phyloP scores from a whole-genome alignment of 2,888 invertebrate species.

The Drosophila limbata region DNA sequence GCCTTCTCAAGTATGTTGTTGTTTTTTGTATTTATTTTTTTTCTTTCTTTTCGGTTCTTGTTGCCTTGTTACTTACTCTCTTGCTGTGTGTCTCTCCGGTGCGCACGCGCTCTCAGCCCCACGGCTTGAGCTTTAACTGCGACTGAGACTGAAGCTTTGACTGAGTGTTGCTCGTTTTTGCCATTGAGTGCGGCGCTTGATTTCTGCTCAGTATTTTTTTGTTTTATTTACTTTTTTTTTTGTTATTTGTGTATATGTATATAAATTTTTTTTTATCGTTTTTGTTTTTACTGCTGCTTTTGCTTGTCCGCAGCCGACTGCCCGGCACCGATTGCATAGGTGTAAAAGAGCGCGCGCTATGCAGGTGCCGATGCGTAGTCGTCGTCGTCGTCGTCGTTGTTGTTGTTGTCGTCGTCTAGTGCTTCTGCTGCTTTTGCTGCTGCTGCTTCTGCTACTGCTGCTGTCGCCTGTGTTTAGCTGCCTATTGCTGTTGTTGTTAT shows the following conservation, averaged over 20 bases:
- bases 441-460: slow-evolving; percentile 39
- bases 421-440: slow-evolving; percentile 20
- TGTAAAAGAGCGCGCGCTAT: slow-evolving; percentile 78
- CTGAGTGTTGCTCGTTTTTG: slow-evolving; percentile 43
- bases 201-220: slow-evolving; percentile 54
- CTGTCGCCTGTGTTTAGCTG: slow-evolving; percentile 30
- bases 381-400: slow-evolving; percentile 38
- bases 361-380: slow-evolving; percentile 76
- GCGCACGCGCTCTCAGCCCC: slow-evolving; percentile 61
- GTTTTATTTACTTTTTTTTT: slow-evolving; percentile 6
- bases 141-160: slow-evolving; percentile 27
- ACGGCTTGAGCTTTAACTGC: slow-evolving; percentile 50
- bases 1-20: slow-evolving; percentile 47
- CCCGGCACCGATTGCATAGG: slow-evolving; percentile 65
- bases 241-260: slow-evolving; percentile 17
- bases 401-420: slow-evolving; percentile 51
- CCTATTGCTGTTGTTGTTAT: slow-evolving; percentile 6
- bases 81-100: slow-evolving; percentile 28
- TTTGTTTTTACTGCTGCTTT: slow-evolving; percentile 28
- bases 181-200: slow-evolving; percentile 68
- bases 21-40: slow-evolving; percentile 35
- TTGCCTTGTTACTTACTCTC: slow-evolving; percentile 36
- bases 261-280: slow-evolving; percentile 11
- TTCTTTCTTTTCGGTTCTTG: slow-evolving; percentile 33
- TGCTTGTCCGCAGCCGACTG: slow-evolving; percentile 43